Conservation (phyloP, 1,140 invertebrate species). For the Bombyx mori region DNA sequence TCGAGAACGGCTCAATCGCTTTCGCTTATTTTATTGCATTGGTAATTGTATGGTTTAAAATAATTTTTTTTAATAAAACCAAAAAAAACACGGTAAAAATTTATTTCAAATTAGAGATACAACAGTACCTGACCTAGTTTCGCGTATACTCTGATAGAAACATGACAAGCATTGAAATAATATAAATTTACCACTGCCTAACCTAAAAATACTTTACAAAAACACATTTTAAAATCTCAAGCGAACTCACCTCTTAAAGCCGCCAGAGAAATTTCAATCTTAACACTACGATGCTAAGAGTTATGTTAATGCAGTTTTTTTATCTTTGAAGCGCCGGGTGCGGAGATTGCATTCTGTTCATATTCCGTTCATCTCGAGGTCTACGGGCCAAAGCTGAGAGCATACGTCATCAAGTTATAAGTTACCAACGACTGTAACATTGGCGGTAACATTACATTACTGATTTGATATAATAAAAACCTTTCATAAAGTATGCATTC, state of each 20-base stretch:
- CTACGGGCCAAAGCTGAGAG: constrained; percentile 19
- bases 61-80: too few relatives aligned
- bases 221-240: constrained; percentile 5
- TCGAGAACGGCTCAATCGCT: too few relatives aligned
- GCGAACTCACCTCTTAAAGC: background rate
- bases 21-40: too few relatives aligned
- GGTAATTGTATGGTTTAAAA: too few relatives aligned
- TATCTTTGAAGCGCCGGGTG: constrained; percentile 16
- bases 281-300: constrained; percentile 4
- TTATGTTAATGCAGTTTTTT: constrained; percentile 17
- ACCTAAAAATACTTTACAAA: constrained; percentile 1
- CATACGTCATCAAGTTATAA: constrained; percentile 4
- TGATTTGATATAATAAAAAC: background rate
- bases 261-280: constrained; percentile 4
- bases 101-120: too few relatives aligned
- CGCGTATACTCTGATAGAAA: too few relatives aligned
- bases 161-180: too few relatives aligned
- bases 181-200: background rate
- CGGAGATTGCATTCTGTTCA: constrained; percentile 37
- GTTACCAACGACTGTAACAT: background rate
- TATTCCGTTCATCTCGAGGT: constrained; percentile 29
- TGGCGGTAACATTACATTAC: background rate
- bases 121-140: too few relatives aligned
- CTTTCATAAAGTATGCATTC: background rate
- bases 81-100: too few relatives aligned